Percentiles rank a stretch among this genome's conserved stretches.
Conservation (phyloP, 2,797 vertebrate species). For the Syngnathus acus region DNA sequence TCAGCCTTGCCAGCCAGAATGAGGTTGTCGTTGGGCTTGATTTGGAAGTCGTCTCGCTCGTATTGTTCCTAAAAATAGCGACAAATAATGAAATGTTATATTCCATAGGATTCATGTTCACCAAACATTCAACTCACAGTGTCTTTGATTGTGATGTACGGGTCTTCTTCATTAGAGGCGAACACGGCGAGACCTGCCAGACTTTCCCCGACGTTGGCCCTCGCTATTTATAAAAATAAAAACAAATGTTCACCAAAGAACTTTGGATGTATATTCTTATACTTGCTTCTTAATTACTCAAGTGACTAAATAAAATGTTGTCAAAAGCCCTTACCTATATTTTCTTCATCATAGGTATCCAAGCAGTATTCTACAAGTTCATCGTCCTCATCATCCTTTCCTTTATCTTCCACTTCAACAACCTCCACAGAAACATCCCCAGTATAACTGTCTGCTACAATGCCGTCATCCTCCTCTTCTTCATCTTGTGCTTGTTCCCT, state of each 20-base stretch:
- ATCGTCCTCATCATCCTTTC: conserved; percentile 74
- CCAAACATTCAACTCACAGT: conserved; percentile 71
- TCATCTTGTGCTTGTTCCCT: conserved; percentile 64
- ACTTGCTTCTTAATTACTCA: too few relatives aligned
- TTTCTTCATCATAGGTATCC: conserved; percentile 86
- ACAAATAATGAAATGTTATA: background rate
- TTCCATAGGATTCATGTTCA: background rate
- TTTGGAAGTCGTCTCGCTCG: conserved; percentile 89
- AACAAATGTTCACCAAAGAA: background rate
- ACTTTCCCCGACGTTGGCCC: conserved; percentile 81
- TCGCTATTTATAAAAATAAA: conserved; percentile 50
- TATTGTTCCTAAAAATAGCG: conserved; percentile 80
- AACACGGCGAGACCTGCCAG: conserved; percentile 87
- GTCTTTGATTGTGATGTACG: conserved; percentile 90
- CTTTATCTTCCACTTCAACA: conserved; percentile 23
- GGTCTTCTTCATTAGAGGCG: conserved; percentile 85
- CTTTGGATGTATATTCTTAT: too few relatives aligned
- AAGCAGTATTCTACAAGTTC: conserved; percentile 87
- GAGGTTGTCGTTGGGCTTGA: conserved; percentile 88
- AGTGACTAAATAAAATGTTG: background rate
- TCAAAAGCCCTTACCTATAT: conserved; percentile 61
- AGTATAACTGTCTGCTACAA: conserved; percentile 54
- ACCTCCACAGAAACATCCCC: conserved; percentile 31
- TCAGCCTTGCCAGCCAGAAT: conserved; percentile 84
- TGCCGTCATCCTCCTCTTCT: conserved; percentile 69